Evolutionary conservation across 2,888 invertebrate species (phyloP).

Genomic region (Gerris lacustris): DNA sequence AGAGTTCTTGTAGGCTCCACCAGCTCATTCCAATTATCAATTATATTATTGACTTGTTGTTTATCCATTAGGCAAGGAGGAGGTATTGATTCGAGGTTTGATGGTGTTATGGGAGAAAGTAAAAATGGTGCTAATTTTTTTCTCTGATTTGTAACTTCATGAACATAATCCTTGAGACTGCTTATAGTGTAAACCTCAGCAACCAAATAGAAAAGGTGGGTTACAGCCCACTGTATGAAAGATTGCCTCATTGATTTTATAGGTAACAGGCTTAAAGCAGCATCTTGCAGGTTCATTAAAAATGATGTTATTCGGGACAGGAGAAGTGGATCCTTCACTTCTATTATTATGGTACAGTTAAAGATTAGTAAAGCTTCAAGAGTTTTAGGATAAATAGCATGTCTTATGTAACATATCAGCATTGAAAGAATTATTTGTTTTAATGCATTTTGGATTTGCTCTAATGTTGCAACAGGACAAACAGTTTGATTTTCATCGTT

Average conservation of each 20-base stretch:
- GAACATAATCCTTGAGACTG: neutral
- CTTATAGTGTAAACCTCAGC: neutral
- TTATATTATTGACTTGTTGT: neutral
- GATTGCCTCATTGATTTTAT: neutral
- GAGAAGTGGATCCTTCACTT: neutral
- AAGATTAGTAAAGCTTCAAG: neutral
- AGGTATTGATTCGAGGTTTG: neutral
- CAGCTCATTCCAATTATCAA: neutral
- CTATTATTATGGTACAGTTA: neutral
- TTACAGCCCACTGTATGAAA: neutral
- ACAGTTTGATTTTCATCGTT: neutral
- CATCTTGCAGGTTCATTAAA: neutral
- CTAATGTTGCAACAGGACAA: neutral
- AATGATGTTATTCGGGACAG: neutral
- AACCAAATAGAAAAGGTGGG: neutral
- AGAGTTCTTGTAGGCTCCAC: neutral
- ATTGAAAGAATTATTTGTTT: neutral
- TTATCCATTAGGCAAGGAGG: neutral
- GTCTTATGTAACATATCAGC: neutral
- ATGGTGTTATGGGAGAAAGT: neutral
- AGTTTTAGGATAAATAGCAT: neutral
- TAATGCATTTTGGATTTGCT: neutral
- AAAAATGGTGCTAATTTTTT: neutral
- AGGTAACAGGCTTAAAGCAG: neutral
- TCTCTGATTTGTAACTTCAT: neutral